Evolutionary conservation across 2,113 vertebrate genomes (phyloP).

Genomic region (Anarhynchus alexandrinus): DNA sequence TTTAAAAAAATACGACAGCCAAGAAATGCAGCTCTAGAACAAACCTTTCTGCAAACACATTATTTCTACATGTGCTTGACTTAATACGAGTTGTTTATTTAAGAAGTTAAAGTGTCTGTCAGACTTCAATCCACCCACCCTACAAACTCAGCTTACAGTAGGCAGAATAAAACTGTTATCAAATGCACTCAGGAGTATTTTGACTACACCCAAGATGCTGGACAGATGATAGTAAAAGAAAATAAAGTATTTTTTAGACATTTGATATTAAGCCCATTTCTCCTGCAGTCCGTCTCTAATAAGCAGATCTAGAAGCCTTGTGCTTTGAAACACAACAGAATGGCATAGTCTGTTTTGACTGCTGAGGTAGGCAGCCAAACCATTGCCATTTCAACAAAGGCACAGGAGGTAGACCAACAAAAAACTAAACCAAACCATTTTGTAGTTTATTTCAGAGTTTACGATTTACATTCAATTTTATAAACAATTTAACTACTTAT

Average conservation of each 20-base stretch:
- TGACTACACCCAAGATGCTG: not conserved
- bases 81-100: accelerated
- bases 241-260: not conserved
- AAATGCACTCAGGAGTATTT: not conserved
- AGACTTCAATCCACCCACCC: not conserved
- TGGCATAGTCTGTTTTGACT: not conserved
- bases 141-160: not conserved
- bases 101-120: not conserved
- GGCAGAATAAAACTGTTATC: not conserved
- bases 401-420: not conserved
- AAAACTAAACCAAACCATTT: not conserved
- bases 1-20: not conserved
- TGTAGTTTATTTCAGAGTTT: not conserved
- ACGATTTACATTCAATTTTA: not conserved
- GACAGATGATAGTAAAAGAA: not conserved
- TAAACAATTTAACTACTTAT: not conserved
- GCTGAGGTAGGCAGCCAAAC: not conserved
- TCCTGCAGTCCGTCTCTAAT: not conserved
- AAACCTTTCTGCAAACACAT: not conserved
- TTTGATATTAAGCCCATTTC: not conserved
- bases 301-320: not conserved
- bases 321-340: not conserved
- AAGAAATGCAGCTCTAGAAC: not conserved
- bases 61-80: not conserved
- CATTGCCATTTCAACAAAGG: not conserved